Percentiles rank a stretch among this genome's conserved stretches.
Conservation (phyloP, 2,888 invertebrate species). For the Dinocampus coccinellae region DNA sequence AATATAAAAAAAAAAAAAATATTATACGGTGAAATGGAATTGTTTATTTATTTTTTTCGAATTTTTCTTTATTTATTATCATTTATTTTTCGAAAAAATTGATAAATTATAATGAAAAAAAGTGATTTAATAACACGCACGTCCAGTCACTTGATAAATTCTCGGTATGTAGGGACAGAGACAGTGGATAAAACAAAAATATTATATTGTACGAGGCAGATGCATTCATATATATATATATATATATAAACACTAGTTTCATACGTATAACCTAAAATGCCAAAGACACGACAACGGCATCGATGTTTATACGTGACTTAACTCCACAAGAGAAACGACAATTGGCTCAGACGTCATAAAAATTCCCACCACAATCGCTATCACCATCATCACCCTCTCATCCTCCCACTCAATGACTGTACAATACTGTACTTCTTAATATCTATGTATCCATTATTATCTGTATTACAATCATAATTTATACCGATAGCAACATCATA, state of each 20-base stretch:
- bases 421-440: not conserved
- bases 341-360: not conserved
- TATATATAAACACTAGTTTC: too few species aligned
- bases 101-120: too few species aligned
- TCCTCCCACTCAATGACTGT: not conserved
- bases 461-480: not conserved
- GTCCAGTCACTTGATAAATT: too few species aligned
- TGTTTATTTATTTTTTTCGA: too few species aligned
- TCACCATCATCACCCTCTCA: too few species aligned
- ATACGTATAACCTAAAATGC: slow-evolving; percentile 11
- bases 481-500: not conserved
- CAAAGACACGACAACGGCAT: slow-evolving; percentile 20
- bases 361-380: not conserved
- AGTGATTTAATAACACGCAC: too few species aligned
- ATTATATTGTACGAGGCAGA: not conserved
- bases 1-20: too few species aligned
- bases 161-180: too few species aligned
- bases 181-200: too few species aligned
- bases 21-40: too few species aligned
- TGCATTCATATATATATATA: not conserved
- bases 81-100: too few species aligned
- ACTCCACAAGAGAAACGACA: slow-evolving; percentile 9
- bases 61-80: too few species aligned
- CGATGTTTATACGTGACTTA: slow-evolving; percentile 25
- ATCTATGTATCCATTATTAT: slow-evolving; percentile 1